Conservation (phyloP, 2,888 invertebrate species). For the Therioaphis trifolii region DNA sequence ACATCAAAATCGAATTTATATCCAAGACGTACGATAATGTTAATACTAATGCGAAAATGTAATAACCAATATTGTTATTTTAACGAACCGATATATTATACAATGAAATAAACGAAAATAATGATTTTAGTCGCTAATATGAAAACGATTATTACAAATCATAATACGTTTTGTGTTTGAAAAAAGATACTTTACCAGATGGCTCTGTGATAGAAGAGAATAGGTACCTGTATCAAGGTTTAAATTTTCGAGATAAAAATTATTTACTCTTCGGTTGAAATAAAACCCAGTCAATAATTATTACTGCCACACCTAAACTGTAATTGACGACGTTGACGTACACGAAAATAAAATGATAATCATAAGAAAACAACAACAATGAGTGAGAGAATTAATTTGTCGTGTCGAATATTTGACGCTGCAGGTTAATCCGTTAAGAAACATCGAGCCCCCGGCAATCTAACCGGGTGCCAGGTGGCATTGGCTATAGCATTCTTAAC, state of each 20-base stretch:
- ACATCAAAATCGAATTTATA: no score
- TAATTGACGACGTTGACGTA: background rate
- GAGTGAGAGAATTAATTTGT: constrained; percentile 13
- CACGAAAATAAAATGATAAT: constrained; percentile 11
- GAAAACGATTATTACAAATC: no score
- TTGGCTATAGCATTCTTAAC: background rate
- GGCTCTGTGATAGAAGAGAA: no score
- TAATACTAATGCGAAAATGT: no score
- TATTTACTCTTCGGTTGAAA: background rate
- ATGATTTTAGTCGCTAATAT: no score
- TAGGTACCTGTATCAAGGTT: no score
- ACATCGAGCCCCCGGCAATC: constrained; percentile 25
- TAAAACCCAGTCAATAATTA: constrained; percentile 22
- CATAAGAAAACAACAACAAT: background rate
- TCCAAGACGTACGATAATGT: no score
- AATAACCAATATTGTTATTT: no score
- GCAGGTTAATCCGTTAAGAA: constrained; percentile 12
- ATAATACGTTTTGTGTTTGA: no score
- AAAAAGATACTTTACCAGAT: no score
- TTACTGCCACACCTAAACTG: constrained; percentile 14
- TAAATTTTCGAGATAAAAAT: background rate
- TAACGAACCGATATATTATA: no score
- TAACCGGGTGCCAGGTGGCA: background rate
- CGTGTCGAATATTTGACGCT: constrained; percentile 30
- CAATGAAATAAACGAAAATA: no score